These are phyloP conservation scores for Urechis unicinctus DNA, from an alignment of 2,888 invertebrate genomes.

Conservation along the genomic window DNA sequence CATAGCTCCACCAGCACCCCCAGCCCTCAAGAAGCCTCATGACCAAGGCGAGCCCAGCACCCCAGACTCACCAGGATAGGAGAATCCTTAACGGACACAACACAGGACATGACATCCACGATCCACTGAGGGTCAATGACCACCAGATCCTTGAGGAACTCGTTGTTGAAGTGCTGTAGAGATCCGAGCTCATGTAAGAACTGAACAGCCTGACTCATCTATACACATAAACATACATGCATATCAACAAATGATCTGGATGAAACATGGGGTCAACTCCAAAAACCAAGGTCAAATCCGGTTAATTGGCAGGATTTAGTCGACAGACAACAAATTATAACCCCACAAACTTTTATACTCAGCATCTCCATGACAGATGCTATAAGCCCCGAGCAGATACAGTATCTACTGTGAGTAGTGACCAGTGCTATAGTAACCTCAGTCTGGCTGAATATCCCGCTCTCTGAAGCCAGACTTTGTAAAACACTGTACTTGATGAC, in stretches of 20 bases:
- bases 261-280: neutral
- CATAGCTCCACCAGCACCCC: too few relatives aligned
- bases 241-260: too few relatives aligned
- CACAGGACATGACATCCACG: constrained; percentile 48
- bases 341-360: too few relatives aligned
- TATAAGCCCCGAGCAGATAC: too few relatives aligned
- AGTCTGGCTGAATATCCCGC: too few relatives aligned
- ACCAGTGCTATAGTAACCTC: too few relatives aligned
- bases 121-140: constrained; percentile 50
- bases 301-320: constrained; percentile 18
- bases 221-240: too few relatives aligned
- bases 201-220: constrained; percentile 40
- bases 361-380: too few relatives aligned
- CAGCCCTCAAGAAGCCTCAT: too few relatives aligned
- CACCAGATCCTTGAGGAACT: constrained; percentile 36
- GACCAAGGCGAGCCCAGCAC: too few relatives aligned
- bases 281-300: neutral
- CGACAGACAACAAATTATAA: too few relatives aligned
- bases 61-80: constrained; percentile 31
- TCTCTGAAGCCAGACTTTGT: constrained; percentile 11
- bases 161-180: constrained; percentile 46
- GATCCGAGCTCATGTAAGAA: constrained; percentile 48
- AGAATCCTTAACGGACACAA: constrained; percentile 45
- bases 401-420: too few relatives aligned
- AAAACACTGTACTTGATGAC: constrained; percentile 15